Conservation (phyloP, 2,888 invertebrate genomes). For the Tortricodes alternella region DNA sequence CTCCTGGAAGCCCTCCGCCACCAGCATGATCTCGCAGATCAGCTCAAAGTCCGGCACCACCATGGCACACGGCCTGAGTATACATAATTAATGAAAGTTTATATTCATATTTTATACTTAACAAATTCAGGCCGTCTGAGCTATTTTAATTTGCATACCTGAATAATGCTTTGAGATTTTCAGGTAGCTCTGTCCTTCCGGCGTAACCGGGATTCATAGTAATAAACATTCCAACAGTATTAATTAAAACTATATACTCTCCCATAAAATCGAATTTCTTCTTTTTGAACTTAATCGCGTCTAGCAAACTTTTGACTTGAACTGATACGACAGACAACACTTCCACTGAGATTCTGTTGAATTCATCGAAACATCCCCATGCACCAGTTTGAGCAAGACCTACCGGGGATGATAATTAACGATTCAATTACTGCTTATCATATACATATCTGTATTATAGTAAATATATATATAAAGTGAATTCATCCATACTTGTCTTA, state of each 20-base stretch:
- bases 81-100: neutral
- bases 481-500: too few relatives aligned
- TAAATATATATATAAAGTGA: too few relatives aligned
- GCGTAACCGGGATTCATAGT: constrained; percentile 99
- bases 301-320: constrained; percentile 93
- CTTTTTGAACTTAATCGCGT: constrained; percentile 93
- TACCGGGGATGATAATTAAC: too few relatives aligned
- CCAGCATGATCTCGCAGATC: constrained; percentile 98
- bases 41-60: constrained; percentile 98
- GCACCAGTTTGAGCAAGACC: constrained; percentile 95
- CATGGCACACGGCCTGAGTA: constrained; percentile 96
- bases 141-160: constrained; percentile 50
- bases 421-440: too few relatives aligned
- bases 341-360: constrained; percentile 97
- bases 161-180: constrained; percentile 88
- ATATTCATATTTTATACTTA: too few relatives aligned
- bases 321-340: constrained; percentile 97
- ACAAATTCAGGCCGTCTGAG: too few relatives aligned
- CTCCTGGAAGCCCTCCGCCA: constrained; percentile 97
- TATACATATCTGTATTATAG: too few relatives aligned
- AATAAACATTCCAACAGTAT: constrained; percentile 95
- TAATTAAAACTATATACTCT: constrained; percentile 87
- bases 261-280: constrained; percentile 92
- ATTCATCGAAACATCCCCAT: constrained; percentile 99
- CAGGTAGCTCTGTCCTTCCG: constrained; percentile 94